phyloP scores from a whole-genome alignment of 2,888 invertebrate species.

The Ochropacha duplaris region DNA sequence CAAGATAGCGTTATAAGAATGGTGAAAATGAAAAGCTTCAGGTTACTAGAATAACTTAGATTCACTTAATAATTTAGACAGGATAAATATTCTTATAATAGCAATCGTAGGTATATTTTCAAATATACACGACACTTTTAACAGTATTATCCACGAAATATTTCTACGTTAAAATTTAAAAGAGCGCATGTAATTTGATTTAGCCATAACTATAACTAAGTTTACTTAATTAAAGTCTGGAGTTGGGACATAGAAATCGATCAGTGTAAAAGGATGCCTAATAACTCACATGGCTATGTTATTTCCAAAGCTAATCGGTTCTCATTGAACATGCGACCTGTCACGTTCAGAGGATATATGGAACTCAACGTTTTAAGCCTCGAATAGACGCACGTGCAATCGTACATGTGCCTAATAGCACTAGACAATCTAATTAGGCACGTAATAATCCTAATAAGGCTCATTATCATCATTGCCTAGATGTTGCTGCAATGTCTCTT shows the following conservation, averaged over 20 bases:
- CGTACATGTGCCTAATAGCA: slow-evolving; percentile 33
- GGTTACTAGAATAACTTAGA: not conserved
- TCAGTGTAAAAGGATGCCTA: slow-evolving; percentile 8
- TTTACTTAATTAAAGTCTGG: slow-evolving; percentile 2
- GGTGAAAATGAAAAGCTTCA: not conserved
- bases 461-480: slow-evolving; percentile 5
- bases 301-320: slow-evolving; percentile 30
- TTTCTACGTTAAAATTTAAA: slow-evolving; percentile 20
- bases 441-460: slow-evolving; percentile 27
- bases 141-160: slow-evolving; percentile 9
- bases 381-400: slow-evolving; percentile 41
- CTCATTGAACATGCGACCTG: slow-evolving; percentile 34
- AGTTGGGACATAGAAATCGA: not conserved
- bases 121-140: slow-evolving; percentile 1
- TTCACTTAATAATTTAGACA: not conserved
- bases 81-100: no score
- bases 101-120: not conserved
- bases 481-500: slow-evolving; percentile 7
- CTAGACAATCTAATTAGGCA: slow-evolving; percentile 44
- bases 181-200: no score
- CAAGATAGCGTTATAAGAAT: not conserved
- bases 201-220: no score
- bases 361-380: slow-evolving; percentile 26
- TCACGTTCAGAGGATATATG: slow-evolving; percentile 41
- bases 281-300: slow-evolving; percentile 3